phyloP scores from a whole-genome alignment of 2,888 invertebrate species.

The Leptinotarsa peninsularis region DNA sequence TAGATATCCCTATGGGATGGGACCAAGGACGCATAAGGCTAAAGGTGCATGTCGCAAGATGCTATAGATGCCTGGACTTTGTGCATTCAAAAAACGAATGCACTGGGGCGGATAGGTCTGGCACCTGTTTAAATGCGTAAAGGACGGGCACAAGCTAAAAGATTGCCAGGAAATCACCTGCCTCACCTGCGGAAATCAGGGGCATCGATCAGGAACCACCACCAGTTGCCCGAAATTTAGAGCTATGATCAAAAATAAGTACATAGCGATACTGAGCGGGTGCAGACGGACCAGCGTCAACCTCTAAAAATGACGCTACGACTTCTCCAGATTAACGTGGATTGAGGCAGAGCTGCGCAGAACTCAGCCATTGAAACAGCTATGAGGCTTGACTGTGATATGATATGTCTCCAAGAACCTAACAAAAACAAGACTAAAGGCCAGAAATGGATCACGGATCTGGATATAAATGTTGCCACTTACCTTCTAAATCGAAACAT shows the following conservation, averaged over 20 bases:
- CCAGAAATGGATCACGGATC: constrained; percentile 14
- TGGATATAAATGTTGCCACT: neutral
- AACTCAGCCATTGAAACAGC: constrained; percentile 7
- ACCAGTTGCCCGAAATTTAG: constrained; percentile 24
- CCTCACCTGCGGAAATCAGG: constrained; percentile 4
- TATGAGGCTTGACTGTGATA: neutral
- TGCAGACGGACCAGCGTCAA: constrained; percentile 10
- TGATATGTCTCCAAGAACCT: constrained; percentile 8
- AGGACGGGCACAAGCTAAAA: constrained; percentile 21
- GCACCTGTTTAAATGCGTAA: constrained; percentile 29
- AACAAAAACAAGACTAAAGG: constrained; percentile 1
- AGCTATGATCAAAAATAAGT: neutral
- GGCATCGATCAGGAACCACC: constrained; percentile 26
- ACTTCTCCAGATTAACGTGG: constrained; percentile 19
- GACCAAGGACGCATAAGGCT: neutral
- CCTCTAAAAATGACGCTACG: neutral
- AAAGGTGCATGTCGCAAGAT: constrained; percentile 4
- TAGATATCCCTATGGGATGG: neutral
- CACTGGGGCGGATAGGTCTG: constrained; percentile 19
- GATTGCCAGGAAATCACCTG: constrained; percentile 23
- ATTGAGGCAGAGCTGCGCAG: constrained; percentile 21
- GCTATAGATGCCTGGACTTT: constrained; percentile 26
- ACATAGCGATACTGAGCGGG: constrained; percentile 3
- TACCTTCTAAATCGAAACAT: neutral
- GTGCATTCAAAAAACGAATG: constrained; percentile 18